Evolutionary conservation across 2,797 vertebrate genomes (phyloP).

Genomic region (Limosa lapponica): DNA sequence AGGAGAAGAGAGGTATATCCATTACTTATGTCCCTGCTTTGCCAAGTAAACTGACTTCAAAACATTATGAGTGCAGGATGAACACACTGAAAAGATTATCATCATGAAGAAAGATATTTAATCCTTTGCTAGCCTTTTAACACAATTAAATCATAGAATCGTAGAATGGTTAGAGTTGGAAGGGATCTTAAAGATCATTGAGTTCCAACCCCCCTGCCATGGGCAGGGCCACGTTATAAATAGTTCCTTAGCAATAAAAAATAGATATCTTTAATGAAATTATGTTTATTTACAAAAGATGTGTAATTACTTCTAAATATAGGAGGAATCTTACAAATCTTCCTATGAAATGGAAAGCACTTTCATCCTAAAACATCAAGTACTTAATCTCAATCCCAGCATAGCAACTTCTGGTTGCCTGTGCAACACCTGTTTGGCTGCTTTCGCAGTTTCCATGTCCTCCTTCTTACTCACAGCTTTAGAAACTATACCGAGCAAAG

Average conservation of each 20-base stretch:
- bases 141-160: background rate
- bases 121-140: background rate
- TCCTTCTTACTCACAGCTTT: background rate
- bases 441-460: background rate
- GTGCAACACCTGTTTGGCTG: background rate
- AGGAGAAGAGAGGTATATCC: background rate
- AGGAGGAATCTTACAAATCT: background rate
- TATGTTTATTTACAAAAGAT: background rate
- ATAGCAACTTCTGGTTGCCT: background rate
- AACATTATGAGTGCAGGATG: background rate
- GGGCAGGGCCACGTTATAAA: no score
- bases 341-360: background rate
- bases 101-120: background rate
- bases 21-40: background rate
- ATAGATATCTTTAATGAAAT: background rate
- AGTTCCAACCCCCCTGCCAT: no score
- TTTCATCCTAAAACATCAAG: background rate
- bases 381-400: accelerated
- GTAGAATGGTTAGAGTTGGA: no score
- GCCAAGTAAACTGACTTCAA: background rate
- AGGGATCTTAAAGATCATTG: no score
- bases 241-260: background rate
- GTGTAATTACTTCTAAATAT: background rate
- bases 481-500: background rate
- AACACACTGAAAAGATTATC: background rate